Evolutionary conservation across 2,797 vertebrate species (phyloP).

Genomic region (Intellagama lesueurii): DNA sequence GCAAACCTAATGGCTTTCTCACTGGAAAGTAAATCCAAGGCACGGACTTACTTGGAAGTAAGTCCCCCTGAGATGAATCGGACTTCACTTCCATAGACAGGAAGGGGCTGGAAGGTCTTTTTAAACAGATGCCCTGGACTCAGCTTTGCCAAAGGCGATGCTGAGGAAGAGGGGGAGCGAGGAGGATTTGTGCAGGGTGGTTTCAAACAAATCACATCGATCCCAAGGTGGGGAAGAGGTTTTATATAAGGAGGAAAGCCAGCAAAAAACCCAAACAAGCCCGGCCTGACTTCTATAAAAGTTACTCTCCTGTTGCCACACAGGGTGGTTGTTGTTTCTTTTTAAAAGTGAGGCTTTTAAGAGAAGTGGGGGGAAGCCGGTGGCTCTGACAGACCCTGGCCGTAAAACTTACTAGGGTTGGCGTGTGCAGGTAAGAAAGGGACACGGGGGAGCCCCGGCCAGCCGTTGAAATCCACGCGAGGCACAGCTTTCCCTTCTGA

Average conservation of each 20-base stretch:
- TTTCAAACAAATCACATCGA: constrained; percentile 37
- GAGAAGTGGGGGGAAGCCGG: neutral
- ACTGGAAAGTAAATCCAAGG: neutral
- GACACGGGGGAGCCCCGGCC: too few relatives aligned
- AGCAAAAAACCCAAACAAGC: neutral
- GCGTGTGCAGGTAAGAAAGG: too few relatives aligned
- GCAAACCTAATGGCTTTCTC: neutral
- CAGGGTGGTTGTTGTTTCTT: too few relatives aligned
- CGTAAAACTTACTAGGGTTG: too few relatives aligned
- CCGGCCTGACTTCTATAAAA: neutral
- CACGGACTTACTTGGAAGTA: neutral
- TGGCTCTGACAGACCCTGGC: neutral
- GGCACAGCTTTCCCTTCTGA: too few relatives aligned
- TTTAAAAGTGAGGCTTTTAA: neutral
- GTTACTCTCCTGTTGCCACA: neutral
- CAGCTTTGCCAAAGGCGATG: constrained; percentile 24
- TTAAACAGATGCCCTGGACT: neutral
- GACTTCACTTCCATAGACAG: neutral
- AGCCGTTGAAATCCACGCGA: too few relatives aligned
- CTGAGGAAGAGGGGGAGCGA: neutral
- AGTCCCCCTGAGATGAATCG: neutral
- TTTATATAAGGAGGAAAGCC: constrained; percentile 8
- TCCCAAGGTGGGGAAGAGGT: constrained; percentile 59
- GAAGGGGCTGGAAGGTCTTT: constrained; percentile 25
- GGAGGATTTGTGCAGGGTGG: constrained; percentile 9